Evolutionary conservation across 1,140 invertebrate genomes (phyloP).

Genomic region (Drosophila melanica): DNA sequence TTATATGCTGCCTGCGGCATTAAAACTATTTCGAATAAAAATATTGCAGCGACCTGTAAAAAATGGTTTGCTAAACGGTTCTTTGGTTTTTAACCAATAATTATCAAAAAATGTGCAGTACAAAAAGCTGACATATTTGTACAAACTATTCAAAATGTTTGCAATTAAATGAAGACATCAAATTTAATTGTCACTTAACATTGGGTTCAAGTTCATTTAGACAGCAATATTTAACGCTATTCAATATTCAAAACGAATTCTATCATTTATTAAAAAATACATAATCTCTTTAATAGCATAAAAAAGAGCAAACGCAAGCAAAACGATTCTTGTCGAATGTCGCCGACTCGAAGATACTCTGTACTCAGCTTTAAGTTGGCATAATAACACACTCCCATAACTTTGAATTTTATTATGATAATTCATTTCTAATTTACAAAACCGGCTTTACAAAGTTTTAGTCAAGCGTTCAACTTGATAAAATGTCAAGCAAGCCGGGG

Average conservation of each 20-base stretch:
- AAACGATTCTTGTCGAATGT: background rate
- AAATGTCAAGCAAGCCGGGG: no score
- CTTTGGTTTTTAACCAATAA: slow-evolving; percentile 4
- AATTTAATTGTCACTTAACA: slow-evolving; percentile 73
- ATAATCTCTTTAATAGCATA: no score
- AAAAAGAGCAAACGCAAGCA: background rate
- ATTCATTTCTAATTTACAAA: no score
- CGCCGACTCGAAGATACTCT: no score
- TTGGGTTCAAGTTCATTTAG: slow-evolving; percentile 70
- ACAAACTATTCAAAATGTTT: slow-evolving; percentile 48
- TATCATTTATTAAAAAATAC: background rate
- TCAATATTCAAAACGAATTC: slow-evolving; percentile 26
- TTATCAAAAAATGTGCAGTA: background rate
- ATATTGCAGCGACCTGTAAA: slow-evolving; percentile 7
- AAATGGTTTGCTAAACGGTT: slow-evolving; percentile 11
- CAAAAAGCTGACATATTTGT: background rate
- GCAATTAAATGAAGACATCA: slow-evolving; percentile 59
- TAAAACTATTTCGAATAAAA: slow-evolving; percentile 1
- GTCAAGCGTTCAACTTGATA: no score
- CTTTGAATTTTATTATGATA: no score
- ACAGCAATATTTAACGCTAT: slow-evolving; percentile 36
- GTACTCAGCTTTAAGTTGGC: no score
- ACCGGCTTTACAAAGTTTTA: no score
- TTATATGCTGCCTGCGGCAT: slow-evolving; percentile 16
- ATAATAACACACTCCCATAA: no score